Evolutionary conservation across 2,113 vertebrate species (phyloP).

Genomic region (Daboia siamensis): DNA sequence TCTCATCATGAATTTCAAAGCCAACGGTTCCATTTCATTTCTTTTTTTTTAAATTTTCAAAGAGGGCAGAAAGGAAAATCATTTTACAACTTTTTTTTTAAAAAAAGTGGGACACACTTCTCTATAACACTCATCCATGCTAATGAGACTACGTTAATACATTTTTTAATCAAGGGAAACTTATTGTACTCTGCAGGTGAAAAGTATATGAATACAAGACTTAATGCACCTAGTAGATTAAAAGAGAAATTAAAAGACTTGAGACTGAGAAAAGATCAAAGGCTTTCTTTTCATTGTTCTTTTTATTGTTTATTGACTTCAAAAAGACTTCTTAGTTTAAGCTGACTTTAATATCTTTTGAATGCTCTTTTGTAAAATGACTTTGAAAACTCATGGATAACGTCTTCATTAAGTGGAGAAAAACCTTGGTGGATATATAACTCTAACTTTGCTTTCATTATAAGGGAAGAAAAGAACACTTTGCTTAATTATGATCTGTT

Average conservation of each 20-base stretch:
- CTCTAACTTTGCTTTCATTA: constrained; percentile 74
- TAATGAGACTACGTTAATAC: constrained; percentile 60
- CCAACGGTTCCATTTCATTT: constrained; percentile 51
- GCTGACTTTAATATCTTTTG: constrained; percentile 81
- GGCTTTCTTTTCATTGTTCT: constrained; percentile 77
- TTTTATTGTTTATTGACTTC: constrained; percentile 83
- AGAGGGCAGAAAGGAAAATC: constrained; percentile 51
- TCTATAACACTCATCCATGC: constrained; percentile 40
- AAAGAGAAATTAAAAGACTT: constrained; percentile 83
- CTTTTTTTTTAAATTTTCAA: constrained; percentile 53
- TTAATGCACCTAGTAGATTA: constrained; percentile 74
- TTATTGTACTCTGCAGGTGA: constrained; percentile 62
- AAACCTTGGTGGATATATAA: constrained; percentile 74
- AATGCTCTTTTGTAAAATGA: constrained; percentile 78
- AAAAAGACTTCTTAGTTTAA: constrained; percentile 82
- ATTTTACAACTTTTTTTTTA: constrained; percentile 46
- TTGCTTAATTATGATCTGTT: constrained; percentile 76
- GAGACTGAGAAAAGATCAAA: constrained; percentile 75
- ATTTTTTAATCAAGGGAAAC: constrained; percentile 58
- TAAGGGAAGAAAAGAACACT: constrained; percentile 71
- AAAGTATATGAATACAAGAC: constrained; percentile 66
- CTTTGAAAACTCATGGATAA: constrained; percentile 79
- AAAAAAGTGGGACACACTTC: constrained; percentile 40
- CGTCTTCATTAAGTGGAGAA: constrained; percentile 79
- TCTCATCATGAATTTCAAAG: constrained; percentile 74